Percentiles rank a stretch among this genome's conserved stretches.
phyloP scores from a whole-genome alignment of 2,797 vertebrate genomes.

The Microhierax caerulescens region DNA sequence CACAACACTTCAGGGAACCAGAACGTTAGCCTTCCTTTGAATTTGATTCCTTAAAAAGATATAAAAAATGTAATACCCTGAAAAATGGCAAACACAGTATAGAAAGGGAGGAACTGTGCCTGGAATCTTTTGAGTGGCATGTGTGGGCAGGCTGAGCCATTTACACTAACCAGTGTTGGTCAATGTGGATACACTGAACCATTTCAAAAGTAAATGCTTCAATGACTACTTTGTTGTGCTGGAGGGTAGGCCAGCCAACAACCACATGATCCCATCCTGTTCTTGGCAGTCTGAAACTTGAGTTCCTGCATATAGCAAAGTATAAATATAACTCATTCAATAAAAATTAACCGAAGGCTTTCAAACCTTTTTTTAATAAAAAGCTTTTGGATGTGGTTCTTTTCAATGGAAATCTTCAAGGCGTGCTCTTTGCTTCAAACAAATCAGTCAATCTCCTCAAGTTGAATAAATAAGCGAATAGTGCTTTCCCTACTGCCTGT shows the following conservation, averaged over 20 bases:
- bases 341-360: background rate
- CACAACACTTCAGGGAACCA: background rate
- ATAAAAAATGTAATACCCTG: background rate
- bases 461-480: background rate
- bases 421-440: background rate
- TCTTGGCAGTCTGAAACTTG: slow-evolving; percentile 28
- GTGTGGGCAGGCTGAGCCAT: background rate
- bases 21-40: background rate
- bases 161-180: background rate
- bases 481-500: background rate
- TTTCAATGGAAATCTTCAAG: slow-evolving; percentile 2
- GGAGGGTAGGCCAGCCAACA: slow-evolving; percentile 35
- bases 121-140: background rate
- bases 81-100: background rate
- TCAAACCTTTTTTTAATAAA: background rate
- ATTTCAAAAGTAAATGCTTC: slow-evolving; percentile 34
- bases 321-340: slow-evolving; percentile 38
- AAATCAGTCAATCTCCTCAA: background rate
- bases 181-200: background rate
- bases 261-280: slow-evolving; percentile 42
- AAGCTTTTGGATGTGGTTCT: background rate
- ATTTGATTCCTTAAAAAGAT: background rate
- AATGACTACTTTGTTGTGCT: slow-evolving; percentile 45
- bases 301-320: background rate
- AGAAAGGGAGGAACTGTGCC: background rate